Evolutionary conservation across 2,797 vertebrate species (phyloP).

Genomic region (Heliangelus exortis): DNA sequence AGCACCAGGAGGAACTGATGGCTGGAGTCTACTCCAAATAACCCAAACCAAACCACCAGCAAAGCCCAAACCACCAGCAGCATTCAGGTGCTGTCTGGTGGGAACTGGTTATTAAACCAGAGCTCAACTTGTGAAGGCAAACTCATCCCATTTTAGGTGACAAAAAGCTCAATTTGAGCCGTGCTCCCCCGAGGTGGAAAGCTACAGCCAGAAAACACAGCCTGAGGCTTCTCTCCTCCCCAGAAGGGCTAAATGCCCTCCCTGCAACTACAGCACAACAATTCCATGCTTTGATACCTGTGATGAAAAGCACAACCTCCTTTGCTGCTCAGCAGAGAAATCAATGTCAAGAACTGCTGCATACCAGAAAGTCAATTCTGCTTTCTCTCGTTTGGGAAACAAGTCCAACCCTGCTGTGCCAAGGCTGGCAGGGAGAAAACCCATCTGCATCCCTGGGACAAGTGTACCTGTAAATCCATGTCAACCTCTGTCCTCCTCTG

Average conservation of each 20-base stretch:
- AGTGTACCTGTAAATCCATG: rapidly evolving
- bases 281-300: neutral
- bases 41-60: too few relatives aligned
- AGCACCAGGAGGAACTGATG: rapidly evolving
- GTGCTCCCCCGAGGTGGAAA: neutral
- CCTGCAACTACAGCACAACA: neutral
- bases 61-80: neutral
- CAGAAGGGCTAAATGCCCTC: neutral
- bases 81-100: neutral
- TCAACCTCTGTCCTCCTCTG: neutral
- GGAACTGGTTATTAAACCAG: neutral
- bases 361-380: neutral
- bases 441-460: neutral
- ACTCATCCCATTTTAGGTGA: neutral
- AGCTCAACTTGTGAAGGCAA: neutral
- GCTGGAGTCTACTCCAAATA: too few relatives aligned
- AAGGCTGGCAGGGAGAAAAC: neutral
- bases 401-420: neutral
- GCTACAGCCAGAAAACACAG: neutral
- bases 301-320: neutral
- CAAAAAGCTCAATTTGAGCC: neutral
- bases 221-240: neutral
- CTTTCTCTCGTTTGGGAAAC: neutral
- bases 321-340: neutral
- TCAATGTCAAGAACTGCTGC: rapidly evolving